Conservation (phyloP, 64 coral and sea anemone genomes). For the Dendrophyllia cribrosa region DNA sequence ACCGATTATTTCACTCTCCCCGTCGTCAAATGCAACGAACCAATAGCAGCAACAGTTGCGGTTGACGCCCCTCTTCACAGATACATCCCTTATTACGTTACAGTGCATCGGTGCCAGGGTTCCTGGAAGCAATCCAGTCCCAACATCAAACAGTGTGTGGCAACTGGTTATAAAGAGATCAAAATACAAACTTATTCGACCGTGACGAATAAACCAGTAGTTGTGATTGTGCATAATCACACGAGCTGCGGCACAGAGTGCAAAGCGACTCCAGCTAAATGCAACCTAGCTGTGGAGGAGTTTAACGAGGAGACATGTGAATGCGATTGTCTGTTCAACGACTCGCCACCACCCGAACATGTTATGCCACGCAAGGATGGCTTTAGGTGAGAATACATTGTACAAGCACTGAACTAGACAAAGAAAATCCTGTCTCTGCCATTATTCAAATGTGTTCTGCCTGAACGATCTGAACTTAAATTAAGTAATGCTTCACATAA, state of each 20-base stretch:
- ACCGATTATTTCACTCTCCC: not conserved
- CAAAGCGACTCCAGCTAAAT: not conserved
- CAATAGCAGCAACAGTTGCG: constrained; percentile 45
- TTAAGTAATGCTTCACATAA: too few relatives aligned
- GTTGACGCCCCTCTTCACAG: constrained; percentile 34
- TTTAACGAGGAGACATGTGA: constrained; percentile 33
- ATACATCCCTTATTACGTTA: constrained; percentile 54
- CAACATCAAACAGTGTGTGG: constrained; percentile 28
- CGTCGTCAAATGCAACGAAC: constrained; percentile 12
- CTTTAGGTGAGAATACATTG: constrained; percentile 30
- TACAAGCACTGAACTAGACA: too few relatives aligned
- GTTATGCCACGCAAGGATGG: constrained; percentile 27
- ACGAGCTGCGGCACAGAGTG: constrained; percentile 47
- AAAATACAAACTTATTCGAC: not conserved
- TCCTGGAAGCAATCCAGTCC: constrained; percentile 11
- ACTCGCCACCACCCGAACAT: not conserved
- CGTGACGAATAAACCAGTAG: not conserved
- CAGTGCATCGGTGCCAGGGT: constrained; percentile 53
- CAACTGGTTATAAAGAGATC: not conserved
- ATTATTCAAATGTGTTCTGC: too few relatives aligned
- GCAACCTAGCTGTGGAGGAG: constrained; percentile 6
- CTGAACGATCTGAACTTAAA: too few relatives aligned
- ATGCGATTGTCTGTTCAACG: constrained; percentile 34
- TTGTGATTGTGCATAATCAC: constrained; percentile 42
- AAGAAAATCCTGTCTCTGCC: too few relatives aligned